Base-by-base conservation (phyloP, 2,113 vertebrate species). In the Carollia perspicillata region DNA sequence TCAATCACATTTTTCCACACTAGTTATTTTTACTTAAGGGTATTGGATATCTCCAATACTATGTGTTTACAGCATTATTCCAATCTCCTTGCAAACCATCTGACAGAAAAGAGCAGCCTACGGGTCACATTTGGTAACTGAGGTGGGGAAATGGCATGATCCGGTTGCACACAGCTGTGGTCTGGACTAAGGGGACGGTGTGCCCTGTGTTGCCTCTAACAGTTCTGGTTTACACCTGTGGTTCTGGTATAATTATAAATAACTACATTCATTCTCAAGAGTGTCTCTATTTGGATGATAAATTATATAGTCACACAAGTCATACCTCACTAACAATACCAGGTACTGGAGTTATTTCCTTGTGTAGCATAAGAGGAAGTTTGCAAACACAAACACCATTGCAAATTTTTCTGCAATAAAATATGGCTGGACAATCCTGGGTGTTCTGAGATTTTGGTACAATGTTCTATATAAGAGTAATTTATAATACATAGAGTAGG, bases 231-330 rank as follows among this genome's bases (percentile, higher is more conserved):
- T 95, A 97, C 84, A 97, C 83, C 78, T 95, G 92, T 69, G 79
- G 68, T 89, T 89, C 92, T 93, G 74, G 28, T 75, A 22, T 96
- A 96, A 95, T 90, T 93, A 84, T 90, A 84, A 95, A 84, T 89
- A 94, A 95, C 95, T 93, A 92, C 51, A 77, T 94, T 89, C 69
- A 95, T 93, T 95, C 84, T 92, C 75, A 93, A 87, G 96, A 97
- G 35, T 95, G 81, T 94, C 84, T 81, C 65, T 89, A 60, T 92
- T 90, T 97, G 37, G 49, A 96, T 8, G 0, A 66, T 92, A 94
- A 97, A 90, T 95, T 88, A 84, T 42, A 87, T 85, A 89, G 89
- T 95, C 55, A 95, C 42, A 9, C 0, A 83, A 87, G 92, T 87
- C 92, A 77, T 77, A 96, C 35, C 22, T 97, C 78, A 66, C 55